Percentiles rank a stretch among this genome's conserved stretches.
Conservation (phyloP, 1,140 invertebrate species). For the Cydia strobilella region DNA sequence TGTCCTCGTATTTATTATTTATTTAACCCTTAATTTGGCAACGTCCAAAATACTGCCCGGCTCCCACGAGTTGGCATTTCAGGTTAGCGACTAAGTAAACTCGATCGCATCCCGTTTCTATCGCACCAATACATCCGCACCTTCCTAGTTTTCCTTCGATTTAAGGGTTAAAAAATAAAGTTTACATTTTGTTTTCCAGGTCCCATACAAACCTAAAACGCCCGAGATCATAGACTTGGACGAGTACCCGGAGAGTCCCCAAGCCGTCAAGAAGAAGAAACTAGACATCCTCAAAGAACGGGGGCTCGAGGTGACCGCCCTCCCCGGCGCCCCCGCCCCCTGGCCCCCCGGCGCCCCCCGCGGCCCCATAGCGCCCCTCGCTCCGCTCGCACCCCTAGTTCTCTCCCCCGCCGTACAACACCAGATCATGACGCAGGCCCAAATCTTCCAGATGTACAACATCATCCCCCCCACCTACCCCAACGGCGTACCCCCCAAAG, state of each 20-base stretch:
- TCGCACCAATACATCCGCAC: too few relatives aligned
- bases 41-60: too few relatives aligned
- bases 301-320: constrained; percentile 86
- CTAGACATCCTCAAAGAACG: constrained; percentile 87
- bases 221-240: constrained; percentile 85
- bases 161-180: too few relatives aligned
- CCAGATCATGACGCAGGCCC: constrained; percentile 78
- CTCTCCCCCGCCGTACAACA: constrained; percentile 72
- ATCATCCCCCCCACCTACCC: constrained; percentile 54
- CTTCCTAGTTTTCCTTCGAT: too few relatives aligned
- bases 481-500: constrained; percentile 79
- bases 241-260: constrained; percentile 74
- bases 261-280: constrained; percentile 84
- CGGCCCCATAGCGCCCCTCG: constrained; percentile 45
- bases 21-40: too few relatives aligned
- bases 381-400: constrained; percentile 48
- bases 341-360: constrained; percentile 52
- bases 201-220: constrained; percentile 80
- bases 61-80: too few relatives aligned
- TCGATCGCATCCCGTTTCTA: too few relatives aligned
- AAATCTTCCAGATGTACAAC: constrained; percentile 79
- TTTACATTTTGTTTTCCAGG: constrained; percentile 52
- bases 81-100: too few relatives aligned
- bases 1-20: too few relatives aligned
- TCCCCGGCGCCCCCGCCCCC: constrained; percentile 65